A percentile compares a stretch with the other conserved stretches of the same genome.
These are phyloP conservation scores for Oithona nana DNA, from an alignment of 2,888 invertebrate genomes.

Conservation along the genomic window DNA sequence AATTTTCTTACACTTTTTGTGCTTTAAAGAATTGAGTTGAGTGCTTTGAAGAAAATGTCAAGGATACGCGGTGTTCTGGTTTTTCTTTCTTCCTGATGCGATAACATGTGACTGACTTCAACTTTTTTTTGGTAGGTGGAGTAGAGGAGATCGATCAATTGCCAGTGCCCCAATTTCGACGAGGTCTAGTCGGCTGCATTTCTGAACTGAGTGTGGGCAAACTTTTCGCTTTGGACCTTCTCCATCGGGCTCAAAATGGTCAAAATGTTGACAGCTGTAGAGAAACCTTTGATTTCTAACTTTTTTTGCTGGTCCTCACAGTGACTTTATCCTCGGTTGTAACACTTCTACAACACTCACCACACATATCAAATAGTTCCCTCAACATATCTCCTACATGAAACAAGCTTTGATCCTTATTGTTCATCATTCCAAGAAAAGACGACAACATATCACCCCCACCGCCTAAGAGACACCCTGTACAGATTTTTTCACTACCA, in stretches of 20 bases:
- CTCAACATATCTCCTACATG: too few species aligned
- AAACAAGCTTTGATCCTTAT: too few species aligned
- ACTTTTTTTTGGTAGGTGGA: conserved; percentile 41
- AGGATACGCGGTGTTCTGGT: background rate
- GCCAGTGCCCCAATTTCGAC: conserved; percentile 39
- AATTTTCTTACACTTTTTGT: background rate
- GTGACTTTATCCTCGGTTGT: too few species aligned
- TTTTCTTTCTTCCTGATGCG: conserved; percentile 13
- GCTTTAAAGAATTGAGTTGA: background rate
- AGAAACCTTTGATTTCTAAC: background rate
- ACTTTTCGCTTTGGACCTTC: conserved; percentile 46
- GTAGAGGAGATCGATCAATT: conserved; percentile 49
- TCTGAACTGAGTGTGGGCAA: conserved; percentile 60
- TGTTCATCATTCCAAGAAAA: too few species aligned
- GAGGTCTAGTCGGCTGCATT: conserved; percentile 61
- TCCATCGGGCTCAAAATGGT: conserved; percentile 43
- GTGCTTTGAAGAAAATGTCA: background rate
- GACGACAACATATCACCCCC: too few species aligned
- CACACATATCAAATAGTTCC: too few species aligned
- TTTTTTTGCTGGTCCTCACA: too few species aligned
- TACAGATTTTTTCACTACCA: too few species aligned
- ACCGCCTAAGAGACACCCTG: too few species aligned
- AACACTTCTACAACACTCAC: too few species aligned
- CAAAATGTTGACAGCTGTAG: conserved; percentile 26
- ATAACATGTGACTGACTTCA: background rate